phyloP scores from a whole-genome alignment of 2,113 vertebrate genomes.

The Sclerurus mexicanus region DNA sequence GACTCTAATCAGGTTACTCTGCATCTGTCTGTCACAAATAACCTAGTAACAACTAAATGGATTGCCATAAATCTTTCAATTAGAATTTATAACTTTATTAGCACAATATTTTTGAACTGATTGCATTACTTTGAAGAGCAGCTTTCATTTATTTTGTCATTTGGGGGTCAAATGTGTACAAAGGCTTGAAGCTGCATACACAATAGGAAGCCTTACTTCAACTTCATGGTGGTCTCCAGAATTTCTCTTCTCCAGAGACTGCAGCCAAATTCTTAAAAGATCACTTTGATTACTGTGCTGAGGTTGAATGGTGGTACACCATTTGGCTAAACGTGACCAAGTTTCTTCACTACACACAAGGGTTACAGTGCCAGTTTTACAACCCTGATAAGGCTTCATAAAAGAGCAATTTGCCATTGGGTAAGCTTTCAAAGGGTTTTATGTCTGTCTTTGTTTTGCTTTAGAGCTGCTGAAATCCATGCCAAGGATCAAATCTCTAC shows the following conservation, averaged over 20 bases:
- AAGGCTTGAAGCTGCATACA: slow-evolving; percentile 53
- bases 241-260: background rate
- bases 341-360: background rate
- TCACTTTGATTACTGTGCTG: background rate
- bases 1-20: slow-evolving; percentile 81
- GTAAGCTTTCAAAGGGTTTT: background rate
- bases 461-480: background rate
- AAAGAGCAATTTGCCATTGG: background rate
- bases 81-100: slow-evolving; percentile 89
- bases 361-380: background rate
- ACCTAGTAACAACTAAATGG: slow-evolving; percentile 82
- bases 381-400: background rate
- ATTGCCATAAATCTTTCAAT: slow-evolving; percentile 89
- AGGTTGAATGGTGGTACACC: background rate
- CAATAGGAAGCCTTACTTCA: slow-evolving; percentile 45
- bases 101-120: slow-evolving; percentile 84
- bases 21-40: slow-evolving; percentile 87
- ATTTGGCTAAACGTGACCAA: background rate
- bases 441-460: background rate
- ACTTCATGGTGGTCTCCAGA: background rate
- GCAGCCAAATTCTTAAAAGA: background rate
- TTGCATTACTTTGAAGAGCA: slow-evolving; percentile 85
- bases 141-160: slow-evolving; percentile 83
- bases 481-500: background rate
- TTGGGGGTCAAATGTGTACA: slow-evolving; percentile 78